Conservation (phyloP, 1,140 invertebrate species). For the Carposina sasakii region DNA sequence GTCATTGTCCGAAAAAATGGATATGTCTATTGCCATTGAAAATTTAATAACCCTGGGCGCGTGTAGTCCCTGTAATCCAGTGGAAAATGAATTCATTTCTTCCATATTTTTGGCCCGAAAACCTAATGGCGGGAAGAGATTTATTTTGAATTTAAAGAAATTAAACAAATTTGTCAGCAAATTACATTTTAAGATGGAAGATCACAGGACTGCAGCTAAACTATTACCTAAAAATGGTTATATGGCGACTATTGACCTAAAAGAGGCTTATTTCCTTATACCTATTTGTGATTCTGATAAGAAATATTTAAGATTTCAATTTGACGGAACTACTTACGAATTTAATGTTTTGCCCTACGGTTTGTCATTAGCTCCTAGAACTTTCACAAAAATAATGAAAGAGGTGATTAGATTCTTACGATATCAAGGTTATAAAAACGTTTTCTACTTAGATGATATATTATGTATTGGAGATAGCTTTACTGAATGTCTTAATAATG, state of each 20-base stretch:
- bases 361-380: constrained; percentile 16
- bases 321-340: constrained; percentile 13
- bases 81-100: constrained; percentile 10
- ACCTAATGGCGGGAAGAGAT: constrained; percentile 9
- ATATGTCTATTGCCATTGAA: constrained; percentile 11
- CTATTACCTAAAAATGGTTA: constrained; percentile 15
- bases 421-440: constrained; percentile 13
- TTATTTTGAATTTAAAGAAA: constrained; percentile 19
- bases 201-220: constrained; percentile 15
- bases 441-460: constrained; percentile 29
- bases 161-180: constrained; percentile 12
- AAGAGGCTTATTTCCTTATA: constrained; percentile 25
- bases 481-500: constrained; percentile 19
- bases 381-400: constrained; percentile 26
- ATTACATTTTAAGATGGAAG: constrained; percentile 27
- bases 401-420: constrained; percentile 14
- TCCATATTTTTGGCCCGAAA: constrained; percentile 14
- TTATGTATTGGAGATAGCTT: constrained; percentile 24
- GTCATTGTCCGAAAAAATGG: constrained; percentile 6
- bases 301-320: constrained; percentile 22
- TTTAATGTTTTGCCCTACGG: constrained; percentile 19
- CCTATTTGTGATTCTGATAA: constrained; percentile 3
- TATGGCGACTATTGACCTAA: constrained; percentile 26
- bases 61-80: neutral
- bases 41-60: constrained; percentile 5